Evolutionary conservation across 2,888 invertebrate species (phyloP).

Genomic region (Mechanitis mazaeus): DNA sequence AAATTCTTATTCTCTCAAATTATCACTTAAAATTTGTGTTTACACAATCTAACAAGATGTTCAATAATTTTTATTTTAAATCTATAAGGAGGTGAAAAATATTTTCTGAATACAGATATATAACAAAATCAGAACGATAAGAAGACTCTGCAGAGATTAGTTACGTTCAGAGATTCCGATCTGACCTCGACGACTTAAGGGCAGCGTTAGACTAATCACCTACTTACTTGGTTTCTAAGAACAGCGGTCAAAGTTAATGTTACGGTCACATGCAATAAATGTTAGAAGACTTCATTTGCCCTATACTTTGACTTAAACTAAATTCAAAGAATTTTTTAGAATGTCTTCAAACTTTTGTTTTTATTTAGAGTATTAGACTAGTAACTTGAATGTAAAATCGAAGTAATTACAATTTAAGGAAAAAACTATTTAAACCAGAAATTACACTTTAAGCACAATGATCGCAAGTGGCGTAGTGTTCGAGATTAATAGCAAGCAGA

Average conservation of each 20-base stretch:
- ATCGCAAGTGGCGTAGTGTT: slow-evolving; percentile 18
- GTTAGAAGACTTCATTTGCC: slow-evolving; percentile 1
- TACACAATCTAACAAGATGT: no score
- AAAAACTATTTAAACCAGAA: neutral
- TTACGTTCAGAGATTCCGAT: slow-evolving; percentile 4
- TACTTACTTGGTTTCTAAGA: slow-evolving; percentile 2
- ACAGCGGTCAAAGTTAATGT: slow-evolving; percentile 6
- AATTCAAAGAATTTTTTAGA: neutral
- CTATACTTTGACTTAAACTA: neutral
- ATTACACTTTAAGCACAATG: slow-evolving; percentile 11
- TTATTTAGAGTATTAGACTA: no score
- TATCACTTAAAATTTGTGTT: no score
- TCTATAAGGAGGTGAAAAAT: neutral
- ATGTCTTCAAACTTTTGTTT: no score
- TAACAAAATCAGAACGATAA: slow-evolving; percentile 1
- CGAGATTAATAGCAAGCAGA: slow-evolving; percentile 26
- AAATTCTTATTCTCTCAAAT: no score
- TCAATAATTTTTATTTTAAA: no score
- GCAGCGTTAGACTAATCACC: slow-evolving; percentile 4
- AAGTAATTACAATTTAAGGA: neutral
- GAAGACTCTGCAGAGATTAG: slow-evolving; percentile 3
- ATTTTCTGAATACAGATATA: neutral
- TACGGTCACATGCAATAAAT: slow-evolving; percentile 8
- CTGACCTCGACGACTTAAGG: neutral
- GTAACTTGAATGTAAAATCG: no score